phyloP scores from a whole-genome alignment of 53 echinoderm and acorn worm species.

The Apostichopus leukothele region DNA sequence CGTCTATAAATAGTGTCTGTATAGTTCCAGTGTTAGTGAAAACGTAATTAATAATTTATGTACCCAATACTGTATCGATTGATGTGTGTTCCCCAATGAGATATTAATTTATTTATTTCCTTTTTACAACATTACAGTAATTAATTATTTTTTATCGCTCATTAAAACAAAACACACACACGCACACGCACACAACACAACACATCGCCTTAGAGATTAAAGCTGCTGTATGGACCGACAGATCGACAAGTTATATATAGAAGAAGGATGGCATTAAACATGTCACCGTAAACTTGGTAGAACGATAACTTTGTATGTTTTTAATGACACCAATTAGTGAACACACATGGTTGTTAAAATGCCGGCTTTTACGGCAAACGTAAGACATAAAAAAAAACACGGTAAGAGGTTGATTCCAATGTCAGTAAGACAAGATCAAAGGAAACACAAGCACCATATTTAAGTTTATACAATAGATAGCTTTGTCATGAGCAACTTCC shows the following conservation, averaged over 20 bases:
- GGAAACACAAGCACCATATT: too few species aligned
- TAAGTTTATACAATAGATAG: too few species aligned
- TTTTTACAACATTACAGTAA: background rate
- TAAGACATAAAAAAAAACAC: too few species aligned
- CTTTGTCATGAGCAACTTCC: too few species aligned
- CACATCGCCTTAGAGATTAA: background rate
- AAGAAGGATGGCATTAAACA: background rate
- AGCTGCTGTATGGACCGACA: background rate
- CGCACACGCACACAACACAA: background rate
- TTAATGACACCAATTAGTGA: background rate
- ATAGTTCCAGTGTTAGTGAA: background rate
- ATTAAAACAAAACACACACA: background rate
- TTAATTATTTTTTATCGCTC: background rate
- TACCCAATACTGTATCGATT: background rate
- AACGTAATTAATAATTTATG: background rate
- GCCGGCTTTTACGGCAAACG: too few species aligned
- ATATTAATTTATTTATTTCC: background rate
- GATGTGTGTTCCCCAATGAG: background rate
- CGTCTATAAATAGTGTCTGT: too few species aligned
- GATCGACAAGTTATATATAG: background rate
- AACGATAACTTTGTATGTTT: background rate
- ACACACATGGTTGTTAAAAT: background rate
- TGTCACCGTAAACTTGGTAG: background rate
- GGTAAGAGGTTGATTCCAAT: too few species aligned
- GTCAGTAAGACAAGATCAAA: too few species aligned